phyloP scores from a whole-genome alignment of 2,888 invertebrate species.

The Corbicula japonica region DNA sequence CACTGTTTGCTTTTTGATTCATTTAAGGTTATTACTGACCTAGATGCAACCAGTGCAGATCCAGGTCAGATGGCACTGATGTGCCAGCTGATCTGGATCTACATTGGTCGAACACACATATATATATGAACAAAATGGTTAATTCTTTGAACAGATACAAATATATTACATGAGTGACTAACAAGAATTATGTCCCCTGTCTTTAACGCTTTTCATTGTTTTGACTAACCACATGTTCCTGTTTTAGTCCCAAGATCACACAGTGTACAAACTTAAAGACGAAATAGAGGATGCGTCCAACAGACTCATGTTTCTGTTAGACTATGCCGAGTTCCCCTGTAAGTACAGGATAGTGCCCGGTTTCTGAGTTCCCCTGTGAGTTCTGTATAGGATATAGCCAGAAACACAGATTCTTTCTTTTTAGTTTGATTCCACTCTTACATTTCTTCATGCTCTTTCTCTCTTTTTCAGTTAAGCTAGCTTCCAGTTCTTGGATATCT shows the following conservation, averaged over 20 bases:
- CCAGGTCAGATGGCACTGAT: no score
- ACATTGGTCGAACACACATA: no score
- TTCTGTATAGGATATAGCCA: background rate
- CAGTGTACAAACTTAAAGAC: conserved; percentile 94
- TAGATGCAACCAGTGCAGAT: no score
- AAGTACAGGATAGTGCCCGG: conserved; percentile 72
- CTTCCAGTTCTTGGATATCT: background rate
- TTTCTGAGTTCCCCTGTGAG: background rate
- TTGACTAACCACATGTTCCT: conserved; percentile 40
- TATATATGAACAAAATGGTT: no score
- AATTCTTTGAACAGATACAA: no score
- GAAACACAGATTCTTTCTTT: conserved; percentile 1
- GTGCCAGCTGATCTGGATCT: no score
- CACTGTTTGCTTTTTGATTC: no score
- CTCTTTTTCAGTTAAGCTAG: background rate
- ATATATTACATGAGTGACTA: no score
- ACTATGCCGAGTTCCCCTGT: conserved; percentile 93
- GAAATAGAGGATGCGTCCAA: conserved; percentile 92
- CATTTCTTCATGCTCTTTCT: background rate
- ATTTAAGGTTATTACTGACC: no score
- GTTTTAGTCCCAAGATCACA: conserved; percentile 93
- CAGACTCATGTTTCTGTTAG: conserved; percentile 94
- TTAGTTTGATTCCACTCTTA: background rate
- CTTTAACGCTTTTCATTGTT: conserved; percentile 38
- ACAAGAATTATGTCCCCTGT: background rate